Conservation (phyloP, 2,888 invertebrate genomes). For the Polietes domitor region DNA sequence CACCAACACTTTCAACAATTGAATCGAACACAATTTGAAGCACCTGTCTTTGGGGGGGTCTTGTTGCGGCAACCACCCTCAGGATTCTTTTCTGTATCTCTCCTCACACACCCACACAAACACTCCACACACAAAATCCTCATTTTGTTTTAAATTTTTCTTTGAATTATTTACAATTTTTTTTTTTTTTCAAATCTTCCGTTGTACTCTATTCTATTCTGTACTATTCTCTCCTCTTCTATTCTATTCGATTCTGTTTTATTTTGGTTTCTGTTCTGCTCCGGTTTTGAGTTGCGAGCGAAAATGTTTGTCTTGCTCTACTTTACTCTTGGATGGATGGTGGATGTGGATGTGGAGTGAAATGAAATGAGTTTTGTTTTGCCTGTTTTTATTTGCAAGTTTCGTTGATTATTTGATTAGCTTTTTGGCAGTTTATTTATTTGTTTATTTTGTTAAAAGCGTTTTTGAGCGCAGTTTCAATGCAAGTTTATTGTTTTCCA, state of each 20-base stretch:
- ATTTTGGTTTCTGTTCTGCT: neutral
- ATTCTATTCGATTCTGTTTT: slow-evolving; percentile 2
- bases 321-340: slow-evolving; percentile 24
- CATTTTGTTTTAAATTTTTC: neutral
- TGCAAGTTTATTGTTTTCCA: slow-evolving; percentile 45
- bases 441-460: slow-evolving; percentile 42
- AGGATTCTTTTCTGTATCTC: neutral
- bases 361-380: slow-evolving; percentile 46
- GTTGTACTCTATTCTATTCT: slow-evolving; percentile 8
- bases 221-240: neutral
- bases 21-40: slow-evolving; percentile 30
- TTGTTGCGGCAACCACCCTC: neutral
- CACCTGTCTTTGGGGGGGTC: slow-evolving; percentile 26
- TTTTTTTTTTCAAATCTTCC: neutral
- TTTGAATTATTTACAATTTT: slow-evolving; percentile 18
- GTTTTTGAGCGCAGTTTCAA: slow-evolving; percentile 59
- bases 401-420: slow-evolving; percentile 51
- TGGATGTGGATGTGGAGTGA: slow-evolving; percentile 27
- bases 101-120: neutral
- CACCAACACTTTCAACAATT: slow-evolving; percentile 32
- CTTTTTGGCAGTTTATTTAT: slow-evolving; percentile 24
- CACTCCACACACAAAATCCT: neutral
- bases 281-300: slow-evolving; percentile 29
- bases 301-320: slow-evolving; percentile 66
- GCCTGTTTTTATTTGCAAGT: slow-evolving; percentile 63